phyloP scores from a whole-genome alignment of 2,797 vertebrate species.

The Alauda arvensis region DNA sequence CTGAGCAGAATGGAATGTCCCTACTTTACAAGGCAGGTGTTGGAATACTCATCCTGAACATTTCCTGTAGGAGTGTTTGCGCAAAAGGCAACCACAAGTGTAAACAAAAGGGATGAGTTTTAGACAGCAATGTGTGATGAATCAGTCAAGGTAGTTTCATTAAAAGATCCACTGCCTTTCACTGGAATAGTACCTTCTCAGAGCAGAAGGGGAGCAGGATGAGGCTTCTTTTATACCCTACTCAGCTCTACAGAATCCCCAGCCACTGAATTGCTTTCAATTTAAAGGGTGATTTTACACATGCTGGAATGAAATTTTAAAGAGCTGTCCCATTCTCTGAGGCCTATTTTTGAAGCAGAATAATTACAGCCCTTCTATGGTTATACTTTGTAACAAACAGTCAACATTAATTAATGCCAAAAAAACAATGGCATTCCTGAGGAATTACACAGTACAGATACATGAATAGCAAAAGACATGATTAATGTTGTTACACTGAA shows the following conservation, averaged over 20 bases:
- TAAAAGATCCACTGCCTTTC: neutral
- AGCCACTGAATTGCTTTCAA: constrained; percentile 36
- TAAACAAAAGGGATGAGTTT: constrained; percentile 53
- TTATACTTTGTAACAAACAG: constrained; percentile 62
- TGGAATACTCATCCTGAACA: constrained; percentile 1
- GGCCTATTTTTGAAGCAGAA: constrained; percentile 43
- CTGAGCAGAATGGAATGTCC: neutral
- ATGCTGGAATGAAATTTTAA: constrained; percentile 27
- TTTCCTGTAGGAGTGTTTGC: constrained; percentile 34
- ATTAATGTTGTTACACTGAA: constrained; percentile 67
- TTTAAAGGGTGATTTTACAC: constrained; percentile 44
- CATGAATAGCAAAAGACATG: constrained; percentile 56
- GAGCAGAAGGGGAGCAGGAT: neutral
- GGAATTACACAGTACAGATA: constrained; percentile 67
- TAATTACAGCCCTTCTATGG: constrained; percentile 62
- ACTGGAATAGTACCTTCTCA: neutral
- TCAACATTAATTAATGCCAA: constrained; percentile 67
- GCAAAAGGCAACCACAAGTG: constrained; percentile 4
- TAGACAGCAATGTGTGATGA: constrained; percentile 35
- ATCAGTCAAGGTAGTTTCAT: constrained; percentile 19
- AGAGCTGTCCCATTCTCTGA: constrained; percentile 31
- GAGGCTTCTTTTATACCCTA: neutral
- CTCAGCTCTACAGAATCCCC: neutral
- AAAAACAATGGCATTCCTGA: constrained; percentile 68
- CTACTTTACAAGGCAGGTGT: constrained; percentile 2